Evolutionary conservation across 1,140 invertebrate species (phyloP).

Genomic region (Heliothis subflexa): DNA sequence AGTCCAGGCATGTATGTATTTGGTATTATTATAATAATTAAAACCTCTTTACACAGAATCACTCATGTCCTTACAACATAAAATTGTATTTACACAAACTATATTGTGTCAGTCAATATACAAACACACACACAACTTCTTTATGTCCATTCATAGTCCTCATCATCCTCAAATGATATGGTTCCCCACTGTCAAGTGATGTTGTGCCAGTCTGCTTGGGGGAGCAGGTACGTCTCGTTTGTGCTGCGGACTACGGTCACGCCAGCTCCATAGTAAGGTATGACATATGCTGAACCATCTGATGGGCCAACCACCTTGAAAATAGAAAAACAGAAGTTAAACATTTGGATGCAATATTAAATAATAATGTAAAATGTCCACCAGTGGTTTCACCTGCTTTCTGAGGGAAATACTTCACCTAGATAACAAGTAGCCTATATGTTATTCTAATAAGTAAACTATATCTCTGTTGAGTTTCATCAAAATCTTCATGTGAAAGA

Average conservation of each 20-base stretch:
- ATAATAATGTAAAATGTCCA: background rate
- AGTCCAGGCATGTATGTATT: too few relatives aligned
- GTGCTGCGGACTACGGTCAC: conserved; percentile 93
- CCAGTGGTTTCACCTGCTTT: too few relatives aligned
- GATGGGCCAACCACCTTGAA: conserved; percentile 94
- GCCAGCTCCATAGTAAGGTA: conserved; percentile 96
- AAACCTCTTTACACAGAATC: background rate
- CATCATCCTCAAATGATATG: conserved; percentile 78
- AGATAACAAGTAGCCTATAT: too few relatives aligned
- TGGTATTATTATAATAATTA: too few relatives aligned
- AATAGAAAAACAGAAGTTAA: background rate
- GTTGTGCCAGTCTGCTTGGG: conserved; percentile 92
- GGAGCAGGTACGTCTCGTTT: conserved; percentile 94
- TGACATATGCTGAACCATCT: conserved; percentile 98
- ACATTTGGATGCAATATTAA: background rate
- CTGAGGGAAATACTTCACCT: too few relatives aligned
- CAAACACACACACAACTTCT: background rate
- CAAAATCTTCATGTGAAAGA: background rate
- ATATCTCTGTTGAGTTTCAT: background rate
- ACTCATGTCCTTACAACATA: conserved; percentile 8
- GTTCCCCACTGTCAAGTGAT: conserved; percentile 84
- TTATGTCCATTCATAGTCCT: conserved; percentile 84
- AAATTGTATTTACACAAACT: conserved; percentile 11
- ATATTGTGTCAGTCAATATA: background rate
- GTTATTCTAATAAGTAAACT: too few relatives aligned